These are phyloP conservation scores for Donacobius atricapilla DNA, from an alignment of 2,113 vertebrate genomes.

Conservation along the genomic window DNA sequence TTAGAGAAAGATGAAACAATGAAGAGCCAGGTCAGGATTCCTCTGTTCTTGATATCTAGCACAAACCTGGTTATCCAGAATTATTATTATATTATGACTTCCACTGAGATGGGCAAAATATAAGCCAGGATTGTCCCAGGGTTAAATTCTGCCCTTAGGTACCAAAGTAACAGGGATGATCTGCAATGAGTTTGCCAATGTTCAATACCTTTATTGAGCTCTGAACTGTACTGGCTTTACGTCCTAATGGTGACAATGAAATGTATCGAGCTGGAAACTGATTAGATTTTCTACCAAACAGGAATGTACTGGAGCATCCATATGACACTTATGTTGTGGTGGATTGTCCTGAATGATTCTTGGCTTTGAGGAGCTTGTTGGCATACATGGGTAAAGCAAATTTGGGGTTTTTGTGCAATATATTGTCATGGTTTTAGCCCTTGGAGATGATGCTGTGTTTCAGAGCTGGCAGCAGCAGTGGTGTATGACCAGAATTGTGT, in stretches of 20 bases:
- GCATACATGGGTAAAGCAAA: neutral
- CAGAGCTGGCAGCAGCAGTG: neutral
- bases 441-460: neutral
- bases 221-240: neutral
- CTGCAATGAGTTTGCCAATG: neutral
- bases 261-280: neutral
- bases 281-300: neutral
- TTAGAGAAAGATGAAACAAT: neutral
- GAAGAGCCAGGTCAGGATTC: neutral
- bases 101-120: neutral
- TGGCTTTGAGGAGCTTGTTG: neutral
- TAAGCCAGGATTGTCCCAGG: neutral
- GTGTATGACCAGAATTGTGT: neutral
- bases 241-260: neutral
- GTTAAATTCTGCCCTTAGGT: neutral
- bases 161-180: neutral
- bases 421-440: neutral
- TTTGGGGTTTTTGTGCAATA: rapidly evolving
- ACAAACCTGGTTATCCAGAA: neutral
- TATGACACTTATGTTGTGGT: rapidly evolving
- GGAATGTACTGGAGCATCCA: neutral
- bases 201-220: neutral
- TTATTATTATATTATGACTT: neutral
- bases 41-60: neutral
- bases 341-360: neutral